Evolutionary conservation across 30 jellyfish, hydroid and myxozoan species (phyloP).

Genomic region (Mastigias papua): DNA sequence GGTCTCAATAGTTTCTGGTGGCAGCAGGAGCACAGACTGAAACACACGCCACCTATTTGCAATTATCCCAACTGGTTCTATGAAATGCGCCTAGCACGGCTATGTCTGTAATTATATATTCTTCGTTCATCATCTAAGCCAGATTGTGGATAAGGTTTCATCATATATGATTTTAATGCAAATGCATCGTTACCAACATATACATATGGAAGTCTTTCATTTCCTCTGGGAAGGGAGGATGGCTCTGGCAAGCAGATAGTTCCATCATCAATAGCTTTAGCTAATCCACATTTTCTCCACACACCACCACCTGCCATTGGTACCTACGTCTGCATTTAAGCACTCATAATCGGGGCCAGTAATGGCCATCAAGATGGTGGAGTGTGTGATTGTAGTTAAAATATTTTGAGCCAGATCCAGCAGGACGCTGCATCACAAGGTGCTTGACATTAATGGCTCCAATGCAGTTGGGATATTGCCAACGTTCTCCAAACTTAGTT

Average conservation of each 20-base stretch:
- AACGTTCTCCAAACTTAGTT: slow-evolving; percentile 22
- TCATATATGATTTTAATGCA: slow-evolving; percentile 18
- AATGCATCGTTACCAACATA: slow-evolving; percentile 37
- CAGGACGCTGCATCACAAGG: slow-evolving; percentile 26
- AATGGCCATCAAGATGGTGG: slow-evolving; percentile 56
- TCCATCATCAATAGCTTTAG: slow-evolving; percentile 18
- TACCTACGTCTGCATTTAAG: slow-evolving; percentile 63
- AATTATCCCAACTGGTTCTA: no score
- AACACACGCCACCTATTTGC: slow-evolving; percentile 48
- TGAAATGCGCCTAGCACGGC: no score
- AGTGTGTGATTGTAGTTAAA: slow-evolving; percentile 54
- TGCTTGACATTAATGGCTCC: slow-evolving; percentile 54
- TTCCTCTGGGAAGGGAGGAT: background rate
- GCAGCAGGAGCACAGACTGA: slow-evolving; percentile 19
- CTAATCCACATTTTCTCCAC: slow-evolving; percentile 18
- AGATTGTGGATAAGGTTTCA: slow-evolving; percentile 53
- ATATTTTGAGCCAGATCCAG: slow-evolving; percentile 33
- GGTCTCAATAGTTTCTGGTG: slow-evolving; percentile 10
- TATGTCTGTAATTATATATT: no score
- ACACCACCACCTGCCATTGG: slow-evolving; percentile 71
- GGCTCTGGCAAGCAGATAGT: slow-evolving; percentile 28
- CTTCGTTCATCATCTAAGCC: slow-evolving; percentile 19
- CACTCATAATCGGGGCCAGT: slow-evolving; percentile 72
- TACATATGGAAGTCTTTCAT: slow-evolving; percentile 17
- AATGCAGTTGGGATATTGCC: slow-evolving; percentile 25